A percentile compares a stretch with the other conserved stretches of the same genome.
phyloP scores from a whole-genome alignment of 2,797 vertebrate species.

The Sylvia borin region DNA sequence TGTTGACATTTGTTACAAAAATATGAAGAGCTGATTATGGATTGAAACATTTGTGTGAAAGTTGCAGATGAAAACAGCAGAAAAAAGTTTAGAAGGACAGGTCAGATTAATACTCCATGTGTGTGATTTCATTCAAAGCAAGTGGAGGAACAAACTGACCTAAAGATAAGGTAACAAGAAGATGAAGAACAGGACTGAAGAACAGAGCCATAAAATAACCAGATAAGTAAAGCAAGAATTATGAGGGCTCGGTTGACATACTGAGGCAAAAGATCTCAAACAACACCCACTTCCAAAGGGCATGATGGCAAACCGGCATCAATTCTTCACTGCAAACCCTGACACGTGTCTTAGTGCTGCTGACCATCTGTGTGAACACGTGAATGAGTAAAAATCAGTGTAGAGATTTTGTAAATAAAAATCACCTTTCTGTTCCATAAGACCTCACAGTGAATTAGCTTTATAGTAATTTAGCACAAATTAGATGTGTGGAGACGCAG shows the following conservation, averaged over 20 bases:
- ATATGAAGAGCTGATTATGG: background rate
- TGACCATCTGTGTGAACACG: background rate
- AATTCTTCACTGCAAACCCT: background rate
- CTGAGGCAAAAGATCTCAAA: background rate
- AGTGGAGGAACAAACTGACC: conserved; percentile 1
- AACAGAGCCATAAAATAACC: background rate
- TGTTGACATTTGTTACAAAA: background rate
- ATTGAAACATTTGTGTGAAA: background rate
- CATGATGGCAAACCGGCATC: rapidly evolving
- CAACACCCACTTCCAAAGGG: background rate
- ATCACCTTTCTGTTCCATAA: background rate
- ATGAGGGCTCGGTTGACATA: background rate
- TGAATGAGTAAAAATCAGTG: background rate
- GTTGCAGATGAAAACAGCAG: background rate
- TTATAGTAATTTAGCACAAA: background rate
- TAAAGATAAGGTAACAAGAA: conserved; percentile 12
- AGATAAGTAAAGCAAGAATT: background rate
- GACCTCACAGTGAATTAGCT: background rate
- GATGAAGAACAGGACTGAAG: background rate
- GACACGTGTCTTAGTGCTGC: background rate
- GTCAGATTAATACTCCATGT: background rate
- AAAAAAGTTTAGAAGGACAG: background rate
- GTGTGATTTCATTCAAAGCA: conserved; percentile 2
- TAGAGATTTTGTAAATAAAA: background rate
- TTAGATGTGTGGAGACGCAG: background rate